Evolutionary conservation across 30 jellyfish, hydroid and myxozoan genomes (phyloP).

Genomic region (Aurelia aurita): DNA sequence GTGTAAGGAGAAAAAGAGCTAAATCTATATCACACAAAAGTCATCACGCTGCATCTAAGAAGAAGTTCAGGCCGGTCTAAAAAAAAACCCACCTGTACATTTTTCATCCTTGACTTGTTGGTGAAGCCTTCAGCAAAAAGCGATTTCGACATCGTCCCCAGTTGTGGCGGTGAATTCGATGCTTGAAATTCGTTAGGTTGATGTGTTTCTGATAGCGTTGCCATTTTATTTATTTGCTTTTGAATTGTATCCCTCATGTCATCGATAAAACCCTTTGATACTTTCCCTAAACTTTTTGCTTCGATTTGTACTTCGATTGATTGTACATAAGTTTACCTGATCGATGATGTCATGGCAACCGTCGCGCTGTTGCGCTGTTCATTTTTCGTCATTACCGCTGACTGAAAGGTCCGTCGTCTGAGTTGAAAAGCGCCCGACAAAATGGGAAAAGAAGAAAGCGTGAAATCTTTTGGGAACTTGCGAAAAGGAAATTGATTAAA

Average conservation of each 20-base stretch:
- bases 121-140: slow-evolving; percentile 73
- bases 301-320: slow-evolving; percentile 30
- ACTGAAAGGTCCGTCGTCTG: not conserved
- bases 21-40: too few relatives aligned
- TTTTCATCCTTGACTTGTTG: slow-evolving; percentile 63
- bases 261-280: not conserved
- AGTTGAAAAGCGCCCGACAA: too few relatives aligned
- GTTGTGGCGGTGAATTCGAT: slow-evolving; percentile 5
- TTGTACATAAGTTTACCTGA: slow-evolving; percentile 3
- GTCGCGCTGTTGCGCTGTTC: slow-evolving; percentile 70
- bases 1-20: too few relatives aligned
- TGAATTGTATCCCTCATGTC: slow-evolving; percentile 57
- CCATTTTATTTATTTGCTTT: slow-evolving; percentile 26
- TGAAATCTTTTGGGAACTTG: too few relatives aligned
- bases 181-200: slow-evolving; percentile 19
- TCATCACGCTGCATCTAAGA: too few relatives aligned
- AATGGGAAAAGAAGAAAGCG: too few relatives aligned
- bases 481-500: too few relatives aligned
- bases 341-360: slow-evolving; percentile 43
- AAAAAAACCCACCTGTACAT: slow-evolving; percentile 37
- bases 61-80: not conserved
- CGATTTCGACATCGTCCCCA: slow-evolving; percentile 4
- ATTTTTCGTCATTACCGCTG: slow-evolving; percentile 48
- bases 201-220: slow-evolving; percentile 15
- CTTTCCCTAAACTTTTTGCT: not conserved